Percentiles rank a stretch among this genome's conserved stretches.
phyloP scores from a whole-genome alignment of 2,797 vertebrate species.

The Phrynocephalus forsythii region DNA sequence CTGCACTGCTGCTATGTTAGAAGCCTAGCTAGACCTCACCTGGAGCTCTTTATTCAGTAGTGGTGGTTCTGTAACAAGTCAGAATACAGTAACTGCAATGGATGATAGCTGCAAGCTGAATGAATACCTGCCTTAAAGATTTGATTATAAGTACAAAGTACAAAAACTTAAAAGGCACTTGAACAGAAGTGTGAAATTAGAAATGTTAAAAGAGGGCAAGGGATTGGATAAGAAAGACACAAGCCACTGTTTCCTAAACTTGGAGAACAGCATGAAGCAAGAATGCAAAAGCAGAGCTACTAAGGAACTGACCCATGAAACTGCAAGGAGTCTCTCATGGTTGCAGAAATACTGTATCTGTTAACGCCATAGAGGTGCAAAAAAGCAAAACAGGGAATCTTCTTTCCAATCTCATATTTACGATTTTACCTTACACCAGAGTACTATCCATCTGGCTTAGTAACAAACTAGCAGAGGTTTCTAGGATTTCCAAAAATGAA shows the following conservation, averaged over 20 bases:
- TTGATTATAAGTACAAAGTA: not conserved
- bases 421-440: not conserved
- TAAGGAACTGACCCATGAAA: not conserved
- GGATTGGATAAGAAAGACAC: not conserved
- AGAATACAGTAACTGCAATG: conserved; percentile 29
- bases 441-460: not conserved
- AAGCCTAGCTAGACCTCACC: conserved; percentile 22
- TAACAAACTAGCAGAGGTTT: not conserved
- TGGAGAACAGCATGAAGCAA: conserved; percentile 12
- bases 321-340: not conserved
- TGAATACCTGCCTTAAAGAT: conserved; percentile 36
- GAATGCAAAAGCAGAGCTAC: not conserved
- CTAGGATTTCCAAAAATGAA: not conserved
- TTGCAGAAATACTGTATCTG: not conserved
- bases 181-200: not conserved
- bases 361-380: not conserved
- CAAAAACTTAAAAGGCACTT: not conserved
- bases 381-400: not conserved
- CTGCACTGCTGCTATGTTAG: not conserved
- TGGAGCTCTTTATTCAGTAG: conserved; percentile 18
- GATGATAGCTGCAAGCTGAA: conserved; percentile 25
- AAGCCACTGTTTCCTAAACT: not conserved
- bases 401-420: not conserved
- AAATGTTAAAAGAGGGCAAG: not conserved
- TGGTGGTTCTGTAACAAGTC: conserved; percentile 12